These are phyloP conservation scores for Todiramphus saurophagus DNA, from an alignment of 2,113 vertebrate species.

Conservation along the genomic window DNA sequence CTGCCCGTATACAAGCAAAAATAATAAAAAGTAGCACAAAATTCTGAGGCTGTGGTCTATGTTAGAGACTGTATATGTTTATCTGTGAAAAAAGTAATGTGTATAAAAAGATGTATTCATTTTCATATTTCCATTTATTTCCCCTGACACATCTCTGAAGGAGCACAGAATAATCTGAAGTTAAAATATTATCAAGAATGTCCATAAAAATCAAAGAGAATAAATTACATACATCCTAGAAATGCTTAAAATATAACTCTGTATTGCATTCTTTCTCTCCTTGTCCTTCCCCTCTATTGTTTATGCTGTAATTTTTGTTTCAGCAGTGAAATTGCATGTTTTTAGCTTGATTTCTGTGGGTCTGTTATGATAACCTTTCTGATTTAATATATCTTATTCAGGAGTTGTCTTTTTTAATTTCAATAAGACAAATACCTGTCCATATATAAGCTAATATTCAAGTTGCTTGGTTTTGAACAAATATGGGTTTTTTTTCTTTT, in stretches of 20 bases:
- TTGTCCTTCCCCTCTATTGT: neutral
- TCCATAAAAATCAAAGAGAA: neutral
- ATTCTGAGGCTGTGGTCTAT: neutral
- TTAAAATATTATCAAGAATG: neutral
- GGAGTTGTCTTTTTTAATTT: neutral
- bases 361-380: neutral
- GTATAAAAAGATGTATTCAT: neutral
- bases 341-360: neutral
- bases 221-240: neutral
- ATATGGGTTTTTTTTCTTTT: neutral
- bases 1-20: neutral
- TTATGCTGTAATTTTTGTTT: neutral
- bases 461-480: neutral
- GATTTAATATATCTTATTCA: neutral
- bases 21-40: neutral
- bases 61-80: neutral
- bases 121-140: neutral
- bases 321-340: neutral
- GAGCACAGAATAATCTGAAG: neutral
- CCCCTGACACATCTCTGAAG: neutral
- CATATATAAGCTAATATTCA: accelerated
- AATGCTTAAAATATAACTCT: neutral
- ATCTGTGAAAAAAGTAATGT: neutral
- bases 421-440: neutral
- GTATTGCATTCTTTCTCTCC: neutral